Base-by-base conservation (phyloP, 2,797 vertebrate species). In the Cottoperca gobio region DNA sequence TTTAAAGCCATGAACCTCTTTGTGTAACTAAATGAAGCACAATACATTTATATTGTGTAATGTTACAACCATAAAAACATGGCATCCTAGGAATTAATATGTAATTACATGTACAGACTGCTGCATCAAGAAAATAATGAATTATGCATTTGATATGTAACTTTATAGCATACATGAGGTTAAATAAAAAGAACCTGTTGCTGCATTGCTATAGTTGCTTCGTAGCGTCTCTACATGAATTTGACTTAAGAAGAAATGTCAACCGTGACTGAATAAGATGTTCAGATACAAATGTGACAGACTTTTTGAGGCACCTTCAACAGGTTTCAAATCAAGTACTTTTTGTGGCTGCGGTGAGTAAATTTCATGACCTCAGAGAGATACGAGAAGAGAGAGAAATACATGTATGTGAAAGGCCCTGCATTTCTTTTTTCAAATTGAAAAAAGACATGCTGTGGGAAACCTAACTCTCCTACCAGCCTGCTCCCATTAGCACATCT, bases 111-210 rank as follows among this genome's bases (percentile, higher is more conserved):
- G 16, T 24, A 31, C 40, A 74, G 4, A 42, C 28, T 23, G 28
- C 5, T 40, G 21, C 16, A 37, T 67, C 6, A 53, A 66, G 5
- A 24, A 39, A 33, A 49, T 11, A n/a, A 21, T 4, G 43, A 6
- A 58, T n/a, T 42, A 50, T 26, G 33, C 4, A 26, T 42, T 28
- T n/a, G 14, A 23, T 17, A 17, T 31, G 0, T 28, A 21, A 21
- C 10, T 62, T 52, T 14, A 31, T 2, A 68, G 66, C 17, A 1
- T 28, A 48, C 11, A 48, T 14, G 19, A 39, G 17, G 50, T 73
- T 73, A 35, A 74, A 81, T 1, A n/a, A 16, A 11, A 61, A 46
- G 42, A 70, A 75, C 73, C 68, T 81, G 79, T 87, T 81, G 73
- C 74, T 70, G 35, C 58, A 42, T 21, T 46, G 26, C 21, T 33